Evolutionary conservation across 2,888 invertebrate genomes (phyloP), one percentile per base, ranked within the genome.

Genomic region (Diadegma fenestrale): DNA sequence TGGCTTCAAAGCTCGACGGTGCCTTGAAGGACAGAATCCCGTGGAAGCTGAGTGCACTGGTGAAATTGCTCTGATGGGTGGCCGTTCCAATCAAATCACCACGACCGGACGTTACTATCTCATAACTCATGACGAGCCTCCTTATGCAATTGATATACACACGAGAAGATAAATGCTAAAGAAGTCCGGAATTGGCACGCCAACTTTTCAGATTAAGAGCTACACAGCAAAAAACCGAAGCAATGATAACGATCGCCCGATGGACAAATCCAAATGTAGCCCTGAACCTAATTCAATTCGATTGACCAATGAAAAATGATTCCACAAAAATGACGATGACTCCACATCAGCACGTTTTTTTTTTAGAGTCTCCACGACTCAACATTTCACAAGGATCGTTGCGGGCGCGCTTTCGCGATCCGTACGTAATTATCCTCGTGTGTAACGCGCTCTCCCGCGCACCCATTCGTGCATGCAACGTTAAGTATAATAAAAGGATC

Each of bases 401-500:
- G 69, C 58, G 76, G 48, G 77, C 30, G 51, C 41, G 33, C 45
- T 75, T 45, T 63, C 71, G 77, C 72, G 80, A 77, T 80, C 77
- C 63, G 61, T 77, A 78, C 78, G 51, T 86, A 77, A 83, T 86
- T 86, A 78, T 72, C 43, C 82, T 43, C 69, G 82, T 78, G 73
- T 84, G 80, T 84, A 73, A 80, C 77, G 71, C 72, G 68, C 77
- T 75, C 73, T 54, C 66, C 30, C 75, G 72, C 37, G 82, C 64
- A 58, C 64, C 76, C 54, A 72, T 75, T 75, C 84, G 84, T 48
- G 86, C 78, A 86, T 84, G 78, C 77, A 84, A 84, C 80, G 72
- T 78, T 72, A 78, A 81, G 69, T 81, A 77, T 84, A 80, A 85
- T 85, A 85, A 80, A 82, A 82, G 85, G 79, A 82, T 66, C 72